Evolutionary conservation across 2,113 vertebrate species (phyloP), one percentile per base, ranked within the genome.

Genomic region (Ochotona princeps): DNA sequence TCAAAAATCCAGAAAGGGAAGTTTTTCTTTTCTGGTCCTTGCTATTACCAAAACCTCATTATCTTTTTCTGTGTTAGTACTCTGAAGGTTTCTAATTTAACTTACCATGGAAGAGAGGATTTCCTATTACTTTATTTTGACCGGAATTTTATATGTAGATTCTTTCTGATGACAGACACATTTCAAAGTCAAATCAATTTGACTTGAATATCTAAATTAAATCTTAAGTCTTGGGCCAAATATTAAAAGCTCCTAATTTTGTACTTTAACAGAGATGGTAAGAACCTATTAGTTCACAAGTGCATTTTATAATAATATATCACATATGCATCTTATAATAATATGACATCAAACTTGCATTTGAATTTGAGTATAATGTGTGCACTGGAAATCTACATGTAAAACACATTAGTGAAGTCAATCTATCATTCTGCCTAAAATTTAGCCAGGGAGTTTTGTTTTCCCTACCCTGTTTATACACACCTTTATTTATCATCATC

Each of bases 131-230:
- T 92, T 91, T 94, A 78, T 94, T 95, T 95, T 92, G 93, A 96
- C 91, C 91, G 87, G 83, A 94, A 92, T 95, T 91, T 69, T 60
- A 30, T 66, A 94, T 87, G 69, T 83, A 83, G 93, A 87, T 54
- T 72, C 66, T 57, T 93, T 93, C 66, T 75, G 47, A 17, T 63
- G 32, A 30, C 61, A 91, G 89, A 86, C 9, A 57, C 26, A 95
- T 94, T 96, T 95, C 83, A 92, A 93, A 94, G 83, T 96, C 87
- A 95, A 92, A 96, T 95, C 81, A 90, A 83, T 78, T 92, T 90
- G 79, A 93, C 84, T 92, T 57, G 60, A 32, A 91, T 81, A 47
- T 89, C 86, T 89, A 96, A 95, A 94, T 91, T 69, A 87, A 89
- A 94, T 93, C 90, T 90, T 35, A 91, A 51, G 57, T 81, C 70